Base-by-base conservation (phyloP, 2,113 vertebrate genomes). In the Panurus biarmicus region DNA sequence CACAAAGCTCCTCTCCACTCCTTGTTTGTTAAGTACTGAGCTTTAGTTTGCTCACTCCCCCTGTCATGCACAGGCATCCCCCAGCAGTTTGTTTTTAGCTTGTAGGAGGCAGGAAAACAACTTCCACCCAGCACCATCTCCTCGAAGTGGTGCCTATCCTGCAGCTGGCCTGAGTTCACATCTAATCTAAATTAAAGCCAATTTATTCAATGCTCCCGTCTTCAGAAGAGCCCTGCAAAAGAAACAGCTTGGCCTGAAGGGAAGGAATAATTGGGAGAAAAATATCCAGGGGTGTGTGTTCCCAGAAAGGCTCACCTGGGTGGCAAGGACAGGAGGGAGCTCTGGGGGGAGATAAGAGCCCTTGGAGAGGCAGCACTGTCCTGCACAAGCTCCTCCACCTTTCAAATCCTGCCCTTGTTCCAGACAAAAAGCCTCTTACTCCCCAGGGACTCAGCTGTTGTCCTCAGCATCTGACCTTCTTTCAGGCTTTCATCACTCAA, bases 141-240 rank as follows among this genome's bases (percentile, higher is more conserved):
- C n/a, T 50, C 2, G 0, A 2, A 1, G 42, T 2, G 1, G 14
- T 35, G 19, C 22, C 35, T 2, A 1, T 50, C 42, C 42, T 16
- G 33, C 1, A 0, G 11, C 51, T 26, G 44, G 62, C 48, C 71
- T 65, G 38, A 69, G 86, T 14, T 84, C 65, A 61, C 31, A 45
- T 50, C 62, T 56, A 14, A 84, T 54, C 74, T 38, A 40, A 16
- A 71, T 24, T 42, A 81, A 93, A 2, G 42, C 14, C 53, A 62
- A 36, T 23, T 60, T 26, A 10, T 23, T 31, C 31, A 53, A 26
- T 2, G 15, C 22, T 76, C 21, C 81, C 44, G 31, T 17, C 42
- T 79, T 70, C n/a, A 33, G 66, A 76, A 66, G 25, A 64, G 22
- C 9, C 25, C 33, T 26, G 45, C 38, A 60, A 48, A 66, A 78